These are phyloP conservation scores for Dynastes tityus DNA, from an alignment of 2,888 invertebrate species.

Conservation along the genomic window DNA sequence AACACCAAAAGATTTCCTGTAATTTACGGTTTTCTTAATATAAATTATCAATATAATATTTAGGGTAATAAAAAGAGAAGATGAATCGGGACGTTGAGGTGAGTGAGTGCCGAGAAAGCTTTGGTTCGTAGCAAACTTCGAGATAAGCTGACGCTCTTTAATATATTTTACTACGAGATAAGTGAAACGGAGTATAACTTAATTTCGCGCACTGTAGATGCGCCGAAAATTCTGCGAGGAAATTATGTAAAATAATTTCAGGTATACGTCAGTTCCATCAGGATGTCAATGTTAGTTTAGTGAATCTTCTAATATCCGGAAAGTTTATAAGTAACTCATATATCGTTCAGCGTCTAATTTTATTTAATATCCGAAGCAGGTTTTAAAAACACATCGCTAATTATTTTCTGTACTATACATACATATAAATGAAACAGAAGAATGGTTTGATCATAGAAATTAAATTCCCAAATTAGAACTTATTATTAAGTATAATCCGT, in stretches of 20 bases:
- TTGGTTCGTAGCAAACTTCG: too few relatives aligned
- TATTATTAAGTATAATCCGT: too few relatives aligned
- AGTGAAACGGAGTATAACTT: background rate
- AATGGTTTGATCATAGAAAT: background rate
- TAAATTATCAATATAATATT: too few relatives aligned
- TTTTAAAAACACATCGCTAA: constrained; percentile 6
- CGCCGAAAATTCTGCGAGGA: background rate
- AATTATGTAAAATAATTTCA: constrained; percentile 15
- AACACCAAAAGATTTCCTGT: too few relatives aligned
- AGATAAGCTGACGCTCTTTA: too few relatives aligned
- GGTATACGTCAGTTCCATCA: background rate
- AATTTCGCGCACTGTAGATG: background rate
- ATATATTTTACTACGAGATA: too few relatives aligned
- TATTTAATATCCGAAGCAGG: background rate
- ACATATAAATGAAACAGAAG: constrained; percentile 12
- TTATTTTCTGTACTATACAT: too few relatives aligned
- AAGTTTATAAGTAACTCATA: background rate
- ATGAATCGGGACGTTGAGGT: too few relatives aligned
- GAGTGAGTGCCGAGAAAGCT: too few relatives aligned
- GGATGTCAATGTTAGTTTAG: constrained; percentile 13
- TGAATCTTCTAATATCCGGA: background rate
- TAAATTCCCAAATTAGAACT: too few relatives aligned
- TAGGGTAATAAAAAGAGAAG: too few relatives aligned
- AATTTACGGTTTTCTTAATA: too few relatives aligned
- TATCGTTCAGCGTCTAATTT: constrained; percentile 4